These are phyloP conservation scores for Drosophila melanocephala DNA, from an alignment of 2,888 invertebrate genomes.

Conservation along the genomic window DNA sequence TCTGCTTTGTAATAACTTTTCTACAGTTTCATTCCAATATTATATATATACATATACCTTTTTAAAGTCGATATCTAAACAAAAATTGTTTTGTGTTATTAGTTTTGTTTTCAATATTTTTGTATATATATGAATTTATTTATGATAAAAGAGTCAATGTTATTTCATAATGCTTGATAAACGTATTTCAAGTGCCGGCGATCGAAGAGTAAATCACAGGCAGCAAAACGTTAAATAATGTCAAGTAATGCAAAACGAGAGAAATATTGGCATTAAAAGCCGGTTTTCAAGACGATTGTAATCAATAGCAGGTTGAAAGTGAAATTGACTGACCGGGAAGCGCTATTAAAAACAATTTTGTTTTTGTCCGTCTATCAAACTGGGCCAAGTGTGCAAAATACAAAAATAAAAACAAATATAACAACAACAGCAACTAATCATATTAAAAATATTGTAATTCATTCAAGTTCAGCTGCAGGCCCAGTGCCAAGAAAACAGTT, in stretches of 20 bases:
- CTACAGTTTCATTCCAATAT: neutral
- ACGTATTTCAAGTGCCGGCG: constrained; percentile 10
- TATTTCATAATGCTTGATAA: constrained; percentile 23
- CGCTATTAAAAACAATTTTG: constrained; percentile 54
- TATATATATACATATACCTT: neutral
- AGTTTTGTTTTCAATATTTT: neutral
- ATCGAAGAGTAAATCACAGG: constrained; percentile 22
- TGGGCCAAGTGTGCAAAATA: constrained; percentile 68
- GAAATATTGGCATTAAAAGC: constrained; percentile 54
- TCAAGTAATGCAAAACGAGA: constrained; percentile 26
- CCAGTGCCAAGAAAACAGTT: constrained; percentile 45
- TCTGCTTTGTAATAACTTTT: neutral
- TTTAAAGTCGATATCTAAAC: neutral
- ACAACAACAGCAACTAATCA: constrained; percentile 6
- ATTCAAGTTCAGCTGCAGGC: constrained; percentile 57
- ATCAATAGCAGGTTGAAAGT: constrained; percentile 61
- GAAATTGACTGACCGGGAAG: constrained; percentile 70
- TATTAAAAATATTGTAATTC: constrained; percentile 37
- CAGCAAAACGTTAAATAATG: constrained; percentile 40
- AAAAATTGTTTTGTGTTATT: neutral
- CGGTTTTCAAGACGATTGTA: constrained; percentile 58
- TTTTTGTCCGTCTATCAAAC: constrained; percentile 24
- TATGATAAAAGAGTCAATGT: neutral
- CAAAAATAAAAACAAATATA: neutral
- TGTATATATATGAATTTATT: neutral